These are phyloP conservation scores for Ormyrus rosae DNA, from an alignment of 2,888 invertebrate species.

Conservation along the genomic window DNA sequence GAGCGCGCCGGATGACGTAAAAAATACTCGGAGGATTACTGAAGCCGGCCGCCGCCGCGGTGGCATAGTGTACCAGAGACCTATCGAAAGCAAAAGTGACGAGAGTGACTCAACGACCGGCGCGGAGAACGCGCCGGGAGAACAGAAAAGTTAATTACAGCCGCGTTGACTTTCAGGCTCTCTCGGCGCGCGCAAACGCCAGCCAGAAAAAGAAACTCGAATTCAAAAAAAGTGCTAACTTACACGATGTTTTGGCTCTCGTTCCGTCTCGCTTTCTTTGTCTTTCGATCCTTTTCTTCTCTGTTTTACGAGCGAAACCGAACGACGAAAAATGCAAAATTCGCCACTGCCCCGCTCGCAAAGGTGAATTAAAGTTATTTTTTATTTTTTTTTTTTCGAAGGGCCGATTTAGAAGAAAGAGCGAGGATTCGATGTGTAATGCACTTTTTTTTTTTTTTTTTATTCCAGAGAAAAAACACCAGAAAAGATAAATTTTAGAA, in stretches of 20 bases:
- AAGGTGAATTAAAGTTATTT: no score
- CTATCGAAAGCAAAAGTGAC: constrained; percentile 55
- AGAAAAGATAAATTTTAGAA: no score
- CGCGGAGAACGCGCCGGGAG: neutral
- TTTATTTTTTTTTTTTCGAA: constrained; percentile 24
- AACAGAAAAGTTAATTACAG: constrained; percentile 56
- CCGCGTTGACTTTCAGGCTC: constrained; percentile 50
- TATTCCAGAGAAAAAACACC: no score
- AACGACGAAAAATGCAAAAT: no score
- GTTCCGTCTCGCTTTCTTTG: constrained; percentile 21
- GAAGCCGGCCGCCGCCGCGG: neutral
- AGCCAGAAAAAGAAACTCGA: constrained; percentile 51
- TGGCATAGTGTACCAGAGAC: constrained; percentile 29
- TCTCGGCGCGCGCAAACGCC: constrained; percentile 28
- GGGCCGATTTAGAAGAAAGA: no score
- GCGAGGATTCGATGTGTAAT: no score
- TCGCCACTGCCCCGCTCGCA: neutral
- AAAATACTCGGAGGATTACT: constrained; percentile 46
- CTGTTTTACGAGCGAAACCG: neutral
- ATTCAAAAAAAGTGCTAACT: constrained; percentile 54
- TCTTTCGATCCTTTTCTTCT: constrained; percentile 14
- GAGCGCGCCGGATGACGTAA: constrained; percentile 37
- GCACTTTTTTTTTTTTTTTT: no score
- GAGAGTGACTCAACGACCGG: constrained; percentile 48
- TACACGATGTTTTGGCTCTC: constrained; percentile 52